Evolutionary conservation across 2,888 invertebrate genomes (phyloP).

Genomic region (Nasonovia ribisnigri): DNA sequence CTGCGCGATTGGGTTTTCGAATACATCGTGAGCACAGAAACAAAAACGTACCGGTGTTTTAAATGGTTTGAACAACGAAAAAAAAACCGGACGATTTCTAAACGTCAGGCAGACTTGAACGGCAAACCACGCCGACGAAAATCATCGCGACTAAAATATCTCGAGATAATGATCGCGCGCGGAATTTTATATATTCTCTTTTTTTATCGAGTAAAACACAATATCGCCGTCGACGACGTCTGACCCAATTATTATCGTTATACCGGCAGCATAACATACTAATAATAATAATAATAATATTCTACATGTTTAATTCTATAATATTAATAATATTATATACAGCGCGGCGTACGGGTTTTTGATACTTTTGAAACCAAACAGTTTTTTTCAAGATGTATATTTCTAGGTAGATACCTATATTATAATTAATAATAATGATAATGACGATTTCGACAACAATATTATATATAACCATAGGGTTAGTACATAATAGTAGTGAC

Average conservation of each 20-base stretch:
- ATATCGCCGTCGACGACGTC: neutral
- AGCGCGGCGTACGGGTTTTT: neutral
- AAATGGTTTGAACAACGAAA: constrained; percentile 6
- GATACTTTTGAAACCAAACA: neutral
- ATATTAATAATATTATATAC: neutral
- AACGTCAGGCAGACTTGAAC: neutral
- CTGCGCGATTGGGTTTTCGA: neutral
- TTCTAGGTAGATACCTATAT: neutral
- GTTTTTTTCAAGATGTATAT: neutral
- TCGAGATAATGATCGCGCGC: neutral
- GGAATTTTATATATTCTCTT: neutral
- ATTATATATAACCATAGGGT: no score
- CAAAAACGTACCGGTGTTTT: neutral
- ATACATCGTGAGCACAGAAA: neutral
- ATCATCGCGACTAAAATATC: neutral
- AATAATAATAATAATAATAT: constrained; percentile 1
- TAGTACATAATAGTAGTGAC: no score
- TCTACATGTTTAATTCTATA: neutral
- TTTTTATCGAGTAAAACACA: neutral
- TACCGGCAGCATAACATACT: neutral
- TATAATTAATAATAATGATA: no score
- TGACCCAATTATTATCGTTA: constrained; percentile 7
- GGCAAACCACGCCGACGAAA: neutral
- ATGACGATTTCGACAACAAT: neutral
- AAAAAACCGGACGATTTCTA: constrained; percentile 2